Evolutionary conservation across 92 coral and sea anemone genomes (phyloP).

Genomic region (Porites cylindrica): DNA sequence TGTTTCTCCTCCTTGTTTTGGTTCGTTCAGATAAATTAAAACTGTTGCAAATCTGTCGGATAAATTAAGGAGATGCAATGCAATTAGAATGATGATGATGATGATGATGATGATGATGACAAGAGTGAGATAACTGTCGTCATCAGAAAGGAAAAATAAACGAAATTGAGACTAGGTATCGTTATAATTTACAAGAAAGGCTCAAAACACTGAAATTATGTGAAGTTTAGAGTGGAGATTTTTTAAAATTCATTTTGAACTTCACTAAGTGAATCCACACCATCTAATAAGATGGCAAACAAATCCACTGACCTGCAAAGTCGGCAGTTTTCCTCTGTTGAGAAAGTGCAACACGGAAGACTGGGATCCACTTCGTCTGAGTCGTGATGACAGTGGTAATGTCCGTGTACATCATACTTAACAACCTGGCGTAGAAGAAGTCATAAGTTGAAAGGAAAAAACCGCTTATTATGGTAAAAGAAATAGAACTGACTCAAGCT

Average conservation of each 20-base stretch:
- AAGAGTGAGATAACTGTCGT: too few species aligned
- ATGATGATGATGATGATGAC: too few species aligned
- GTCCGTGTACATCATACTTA: conserved; percentile 79
- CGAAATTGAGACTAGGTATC: too few species aligned
- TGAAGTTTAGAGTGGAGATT: too few species aligned
- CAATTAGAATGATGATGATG: too few species aligned
- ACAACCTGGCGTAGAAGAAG: conserved; percentile 62
- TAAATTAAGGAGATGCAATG: background rate
- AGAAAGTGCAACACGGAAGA: conserved; percentile 75
- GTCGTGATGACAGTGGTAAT: conserved; percentile 89
- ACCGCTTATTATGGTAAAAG: too few species aligned
- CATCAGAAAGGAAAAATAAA: too few species aligned
- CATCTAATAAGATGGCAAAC: background rate
- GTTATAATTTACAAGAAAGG: too few species aligned
- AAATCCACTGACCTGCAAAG: conserved; percentile 72
- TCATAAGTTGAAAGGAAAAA: background rate
- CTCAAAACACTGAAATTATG: too few species aligned
- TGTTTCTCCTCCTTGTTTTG: conserved; percentile 86
- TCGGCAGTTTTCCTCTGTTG: conserved; percentile 75
- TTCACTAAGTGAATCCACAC: background rate
- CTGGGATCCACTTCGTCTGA: conserved; percentile 73
- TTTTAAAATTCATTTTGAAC: too few species aligned
- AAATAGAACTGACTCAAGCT: too few species aligned
- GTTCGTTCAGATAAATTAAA: conserved; percentile 80
- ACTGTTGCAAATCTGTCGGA: conserved; percentile 73